Evolutionary conservation across 1,140 invertebrate genomes (phyloP), one percentile per base, ranked within the genome.

Genomic region (Platyura marginata): DNA sequence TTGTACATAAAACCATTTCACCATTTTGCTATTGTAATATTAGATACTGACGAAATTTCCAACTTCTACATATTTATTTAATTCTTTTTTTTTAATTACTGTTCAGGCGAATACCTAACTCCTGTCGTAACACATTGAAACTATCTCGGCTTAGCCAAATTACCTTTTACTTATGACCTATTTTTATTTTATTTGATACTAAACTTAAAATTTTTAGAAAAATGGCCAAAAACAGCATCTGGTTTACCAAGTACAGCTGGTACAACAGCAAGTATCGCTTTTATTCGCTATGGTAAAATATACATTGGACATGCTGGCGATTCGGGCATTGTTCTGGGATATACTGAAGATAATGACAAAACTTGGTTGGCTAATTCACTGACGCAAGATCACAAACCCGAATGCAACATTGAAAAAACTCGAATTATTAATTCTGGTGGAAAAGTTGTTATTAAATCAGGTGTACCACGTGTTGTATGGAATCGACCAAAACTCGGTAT

Each of bases 271-370:
- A 94, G 86, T 53, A 75, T 97, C 44, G 89, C 86, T 2, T 95
- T 98, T 59, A 91, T 98, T 52, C 72, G 89, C 46, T 74, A 83
- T 51, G 83, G 87, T 15, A 97, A 97, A 66, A 81, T 97, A 44
- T 98, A 96, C 56, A 84, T 93, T 41, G 93, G 92, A 15, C 94
- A 98, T 72, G 93, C 96, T 22, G 94, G 94, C 16, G 94, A 98
- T 63, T 96, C 92, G 0, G 88, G 79, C 13, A 91, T 97, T 53
- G 81, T 93, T 19, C 67, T 97, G 34, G 92, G 91, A 21, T 79
- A 79, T 55, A 78, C 84, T 57, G 71, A 76, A 46, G 71, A 76
- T 41, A 68, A 67, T 40, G 71, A 73, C 48, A 64, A 70, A 13
- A 69, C 75, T 47, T 92, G 87, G 87, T 70, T 71, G 41, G 80